These are phyloP conservation scores for Drosophila kohkoa DNA, from an alignment of 1,140 invertebrate genomes.

Conservation along the genomic window DNA sequence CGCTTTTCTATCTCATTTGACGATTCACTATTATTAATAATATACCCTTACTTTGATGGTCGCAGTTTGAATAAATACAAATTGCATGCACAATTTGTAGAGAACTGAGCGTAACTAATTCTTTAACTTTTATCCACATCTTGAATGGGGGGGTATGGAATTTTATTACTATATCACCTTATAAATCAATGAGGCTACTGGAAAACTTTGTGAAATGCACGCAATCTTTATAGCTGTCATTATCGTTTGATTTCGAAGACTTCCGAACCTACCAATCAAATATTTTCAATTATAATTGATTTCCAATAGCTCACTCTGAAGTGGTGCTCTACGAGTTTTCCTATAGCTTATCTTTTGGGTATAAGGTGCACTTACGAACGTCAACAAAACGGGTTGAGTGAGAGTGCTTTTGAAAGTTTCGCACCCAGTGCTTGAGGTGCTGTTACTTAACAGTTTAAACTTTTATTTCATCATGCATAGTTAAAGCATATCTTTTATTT, in stretches of 20 bases:
- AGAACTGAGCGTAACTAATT: not conserved
- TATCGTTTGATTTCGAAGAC: not conserved
- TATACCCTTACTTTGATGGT: too few species aligned
- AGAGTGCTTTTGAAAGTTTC: not conserved
- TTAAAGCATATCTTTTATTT: not conserved
- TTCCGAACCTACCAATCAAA: slow-evolving; percentile 1
- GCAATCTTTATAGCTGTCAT: slow-evolving; percentile 16
- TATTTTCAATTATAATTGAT: slow-evolving; percentile 32
- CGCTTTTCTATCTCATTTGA: too few species aligned
- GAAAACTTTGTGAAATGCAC: not conserved
- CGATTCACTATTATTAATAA: too few species aligned
- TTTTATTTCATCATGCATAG: not conserved
- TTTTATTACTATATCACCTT: not conserved
- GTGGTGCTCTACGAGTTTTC: not conserved
- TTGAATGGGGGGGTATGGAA: not conserved
- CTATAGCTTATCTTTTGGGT: slow-evolving; percentile 12
- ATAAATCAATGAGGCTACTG: slow-evolving; percentile 29
- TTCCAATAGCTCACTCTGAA: slow-evolving; percentile 11
- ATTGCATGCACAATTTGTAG: not conserved
- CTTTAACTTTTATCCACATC: not conserved
- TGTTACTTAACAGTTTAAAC: not conserved
- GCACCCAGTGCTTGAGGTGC: not conserved
- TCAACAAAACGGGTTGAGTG: not conserved
- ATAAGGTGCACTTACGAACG: not conserved
- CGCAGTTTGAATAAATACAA: not conserved